These are phyloP conservation scores for Sparus aurata DNA, from an alignment of 2,797 vertebrate genomes.

Conservation along the genomic window DNA sequence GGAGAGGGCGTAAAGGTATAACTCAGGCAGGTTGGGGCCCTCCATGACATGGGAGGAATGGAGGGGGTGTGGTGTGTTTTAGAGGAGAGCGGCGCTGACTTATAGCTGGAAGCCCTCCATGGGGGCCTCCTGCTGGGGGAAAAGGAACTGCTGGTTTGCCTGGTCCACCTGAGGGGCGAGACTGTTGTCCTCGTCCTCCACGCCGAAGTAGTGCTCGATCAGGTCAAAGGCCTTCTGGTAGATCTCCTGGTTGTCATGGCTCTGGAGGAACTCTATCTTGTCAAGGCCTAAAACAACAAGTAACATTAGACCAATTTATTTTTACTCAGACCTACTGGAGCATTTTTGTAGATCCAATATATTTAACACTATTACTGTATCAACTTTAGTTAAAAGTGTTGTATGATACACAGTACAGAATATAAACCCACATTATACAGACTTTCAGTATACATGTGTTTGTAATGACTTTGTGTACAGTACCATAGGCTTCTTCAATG, in stretches of 20 bases:
- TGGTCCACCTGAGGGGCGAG: conserved; percentile 96
- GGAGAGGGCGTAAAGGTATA: conserved; percentile 23
- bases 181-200: conserved; percentile 93
- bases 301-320: background rate
- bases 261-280: conserved; percentile 98
- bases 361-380: background rate
- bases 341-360: background rate
- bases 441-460: background rate
- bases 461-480: conserved; percentile 8
- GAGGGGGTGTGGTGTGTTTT: conserved; percentile 54
- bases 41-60: conserved; percentile 30
- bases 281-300: conserved; percentile 88
- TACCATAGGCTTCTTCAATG: conserved; percentile 98
- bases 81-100: conserved; percentile 67
- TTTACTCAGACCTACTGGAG: background rate
- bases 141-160: conserved; percentile 97
- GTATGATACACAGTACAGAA: background rate
- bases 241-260: conserved; percentile 99
- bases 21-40: conserved; percentile 30
- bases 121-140: conserved; percentile 96
- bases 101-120: conserved; percentile 99
- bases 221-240: conserved; percentile 99
- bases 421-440: background rate
- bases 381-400: too few relatives aligned
- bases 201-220: conserved; percentile 98